Conservation (phyloP, 2,113 vertebrate genomes). For the Chionis minor region DNA sequence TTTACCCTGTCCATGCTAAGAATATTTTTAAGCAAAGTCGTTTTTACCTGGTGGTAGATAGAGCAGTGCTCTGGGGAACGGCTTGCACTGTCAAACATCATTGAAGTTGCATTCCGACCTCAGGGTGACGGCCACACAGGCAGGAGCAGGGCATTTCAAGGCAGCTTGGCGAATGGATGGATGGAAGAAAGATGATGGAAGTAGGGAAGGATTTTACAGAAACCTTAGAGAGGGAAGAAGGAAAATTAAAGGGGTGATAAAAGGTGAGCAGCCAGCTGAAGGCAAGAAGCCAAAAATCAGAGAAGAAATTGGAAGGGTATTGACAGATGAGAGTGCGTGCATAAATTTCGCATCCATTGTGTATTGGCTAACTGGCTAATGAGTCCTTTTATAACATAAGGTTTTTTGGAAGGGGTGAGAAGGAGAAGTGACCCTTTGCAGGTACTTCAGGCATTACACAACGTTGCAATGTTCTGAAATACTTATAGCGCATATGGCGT, state of each 20-base stretch:
- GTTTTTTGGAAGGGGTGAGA: neutral
- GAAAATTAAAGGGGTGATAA: neutral
- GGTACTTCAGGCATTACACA: neutral
- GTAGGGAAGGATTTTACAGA: neutral
- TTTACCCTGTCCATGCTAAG: neutral
- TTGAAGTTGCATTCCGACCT: neutral
- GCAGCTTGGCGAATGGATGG: neutral
- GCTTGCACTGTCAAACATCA: neutral
- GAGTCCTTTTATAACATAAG: neutral
- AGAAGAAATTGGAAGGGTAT: neutral
- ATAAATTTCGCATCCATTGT: neutral
- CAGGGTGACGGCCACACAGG: neutral
- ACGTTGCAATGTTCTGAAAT: neutral
- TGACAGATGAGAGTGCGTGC: neutral
- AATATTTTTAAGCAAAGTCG: neutral
- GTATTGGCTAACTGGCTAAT: neutral
- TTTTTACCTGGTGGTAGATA: neutral
- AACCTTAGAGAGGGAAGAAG: neutral
- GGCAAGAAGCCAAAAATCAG: neutral
- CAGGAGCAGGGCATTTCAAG: neutral
- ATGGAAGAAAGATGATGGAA: neutral
- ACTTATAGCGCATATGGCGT: neutral
- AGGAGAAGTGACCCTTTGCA: neutral
- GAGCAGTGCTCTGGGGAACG: neutral
- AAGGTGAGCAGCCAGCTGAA: neutral